Evolutionary conservation across 2,113 vertebrate genomes (phyloP).

Genomic region (Ceratotherium simum): DNA sequence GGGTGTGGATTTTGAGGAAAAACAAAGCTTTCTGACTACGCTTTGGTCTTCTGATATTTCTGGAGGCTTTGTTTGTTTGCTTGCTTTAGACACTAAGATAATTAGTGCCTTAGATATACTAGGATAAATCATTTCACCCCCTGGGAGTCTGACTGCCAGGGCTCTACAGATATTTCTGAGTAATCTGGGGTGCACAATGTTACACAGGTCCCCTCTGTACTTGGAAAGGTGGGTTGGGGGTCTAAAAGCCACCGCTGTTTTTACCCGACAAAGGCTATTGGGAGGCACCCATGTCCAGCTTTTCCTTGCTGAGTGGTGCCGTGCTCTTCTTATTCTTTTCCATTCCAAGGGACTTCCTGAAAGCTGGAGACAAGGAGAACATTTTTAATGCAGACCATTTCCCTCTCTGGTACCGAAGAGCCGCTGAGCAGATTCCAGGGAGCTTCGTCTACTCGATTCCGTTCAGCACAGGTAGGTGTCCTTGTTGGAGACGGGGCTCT

Average conservation of each 20-base stretch:
- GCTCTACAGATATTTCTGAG: neutral
- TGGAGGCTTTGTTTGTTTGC: neutral
- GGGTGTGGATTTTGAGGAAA: neutral
- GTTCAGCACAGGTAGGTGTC: slow-evolving; percentile 93
- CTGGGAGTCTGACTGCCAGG: neutral
- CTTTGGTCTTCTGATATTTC: neutral
- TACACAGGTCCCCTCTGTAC: neutral
- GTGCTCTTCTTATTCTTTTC: slow-evolving; percentile 75
- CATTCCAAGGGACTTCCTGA: slow-evolving; percentile 97
- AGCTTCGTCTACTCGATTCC: slow-evolving; percentile 98
- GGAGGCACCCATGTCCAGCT: neutral
- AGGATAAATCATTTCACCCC: neutral
- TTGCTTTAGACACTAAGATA: neutral
- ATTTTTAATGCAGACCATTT: slow-evolving; percentile 99
- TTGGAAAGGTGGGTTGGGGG: neutral
- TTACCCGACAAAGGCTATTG: neutral
- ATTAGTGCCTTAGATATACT: neutral
- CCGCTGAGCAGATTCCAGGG: slow-evolving; percentile 97
- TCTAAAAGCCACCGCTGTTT: neutral
- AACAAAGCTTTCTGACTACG: neutral
- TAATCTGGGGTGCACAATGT: neutral
- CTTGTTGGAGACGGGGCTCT: slow-evolving; percentile 21
- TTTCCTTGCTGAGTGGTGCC: neutral
- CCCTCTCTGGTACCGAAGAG: slow-evolving; percentile 98
- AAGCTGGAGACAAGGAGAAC: slow-evolving; percentile 96